Evolutionary conservation across 1,140 invertebrate species (phyloP), one percentile per base, ranked within the genome.

Genomic region (Cepaea nemoralis): DNA sequence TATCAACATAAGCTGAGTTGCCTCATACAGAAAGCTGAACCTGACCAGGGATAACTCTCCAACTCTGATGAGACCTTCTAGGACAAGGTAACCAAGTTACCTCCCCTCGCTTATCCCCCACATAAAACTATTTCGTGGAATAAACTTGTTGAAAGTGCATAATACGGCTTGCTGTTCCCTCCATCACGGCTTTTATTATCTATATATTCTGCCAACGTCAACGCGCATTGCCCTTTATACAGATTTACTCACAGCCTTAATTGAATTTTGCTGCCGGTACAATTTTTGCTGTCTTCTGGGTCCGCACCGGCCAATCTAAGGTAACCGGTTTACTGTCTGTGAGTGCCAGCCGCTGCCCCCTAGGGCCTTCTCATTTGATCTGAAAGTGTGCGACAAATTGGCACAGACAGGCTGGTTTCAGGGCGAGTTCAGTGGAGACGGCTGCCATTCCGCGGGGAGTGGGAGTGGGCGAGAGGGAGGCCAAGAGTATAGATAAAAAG

Each of bases 221-320:
- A 1, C 1, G 37, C 37, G 6, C 19, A 24, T 12, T 24, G 37
- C 69, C 40, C 69, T 71, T 40, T 27, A 39, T 39, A 71, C 69
- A 12, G n/a, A 71, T 71, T 71, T 71, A 71, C 69, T 19, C 69
- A 3, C 6, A 24, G 37, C 69, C 37, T 39, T 27, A 71, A 71
- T 71, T 22, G 37, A 39, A 71, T 71, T 71, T 71, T 10, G 39
- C 35, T 71, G 37, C 69, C 69, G 40, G 40, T 35, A 71, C 40
- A 71, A 71, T 71, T 71, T 71, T 71, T 35, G 69, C 40, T 45
- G 69, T 71, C 69, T 71, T 71, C 35, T 71, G n/a, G 35, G 33
- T 16, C 35, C 16, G 24, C 69, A 24, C 69, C 40, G 69, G 69
- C 69, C 69, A 71, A 71, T 40, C 69, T 35, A 27, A 35, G 40